Conservation (phyloP, 2,113 vertebrate species). For the Orientallactaga bullata region DNA sequence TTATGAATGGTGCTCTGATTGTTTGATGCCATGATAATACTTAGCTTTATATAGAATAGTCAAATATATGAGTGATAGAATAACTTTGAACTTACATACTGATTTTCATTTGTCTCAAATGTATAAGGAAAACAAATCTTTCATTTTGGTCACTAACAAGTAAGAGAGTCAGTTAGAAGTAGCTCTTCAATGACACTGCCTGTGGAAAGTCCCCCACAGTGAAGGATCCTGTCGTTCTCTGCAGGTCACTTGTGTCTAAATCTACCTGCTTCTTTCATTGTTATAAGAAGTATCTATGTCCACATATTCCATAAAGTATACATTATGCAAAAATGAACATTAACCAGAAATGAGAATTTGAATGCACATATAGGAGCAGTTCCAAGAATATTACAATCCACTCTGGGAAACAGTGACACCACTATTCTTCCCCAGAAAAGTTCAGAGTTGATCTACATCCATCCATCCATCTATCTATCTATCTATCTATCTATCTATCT, state of each 20-base stretch:
- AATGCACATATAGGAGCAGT: neutral
- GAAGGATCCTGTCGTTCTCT: neutral
- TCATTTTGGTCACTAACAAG: constrained; percentile 31
- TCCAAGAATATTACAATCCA: neutral
- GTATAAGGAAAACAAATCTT: neutral
- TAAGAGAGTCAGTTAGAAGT: neutral
- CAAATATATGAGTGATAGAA: neutral
- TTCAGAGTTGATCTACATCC: neutral
- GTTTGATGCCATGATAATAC: neutral
- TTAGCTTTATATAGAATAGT: neutral
- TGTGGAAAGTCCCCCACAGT: neutral
- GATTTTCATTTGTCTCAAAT: constrained; percentile 32
- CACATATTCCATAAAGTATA: neutral
- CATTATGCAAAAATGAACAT: neutral
- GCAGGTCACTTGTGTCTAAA: neutral
- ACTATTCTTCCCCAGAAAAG: neutral
- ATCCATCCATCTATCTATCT: no score
- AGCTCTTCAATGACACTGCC: neutral
- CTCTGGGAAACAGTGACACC: neutral
- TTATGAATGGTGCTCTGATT: neutral
- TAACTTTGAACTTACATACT: neutral
- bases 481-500: no score
- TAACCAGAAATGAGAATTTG: neutral
- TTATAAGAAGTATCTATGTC: neutral
- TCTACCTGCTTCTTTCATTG: constrained; percentile 75